These are phyloP conservation scores for Athetis lepigone DNA, from an alignment of 2,888 invertebrate genomes.

Conservation along the genomic window DNA sequence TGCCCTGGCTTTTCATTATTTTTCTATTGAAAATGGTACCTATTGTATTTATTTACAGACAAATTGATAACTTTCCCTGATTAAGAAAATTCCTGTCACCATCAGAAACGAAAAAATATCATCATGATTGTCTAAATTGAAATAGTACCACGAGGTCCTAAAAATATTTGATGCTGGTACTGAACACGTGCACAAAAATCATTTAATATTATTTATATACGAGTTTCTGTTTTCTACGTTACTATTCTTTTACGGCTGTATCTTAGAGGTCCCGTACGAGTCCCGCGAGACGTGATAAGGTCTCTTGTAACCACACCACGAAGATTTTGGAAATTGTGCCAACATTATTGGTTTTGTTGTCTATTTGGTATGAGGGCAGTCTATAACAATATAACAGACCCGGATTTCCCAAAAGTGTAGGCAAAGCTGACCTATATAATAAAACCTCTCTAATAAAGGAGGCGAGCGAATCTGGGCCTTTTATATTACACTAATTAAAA, in stretches of 20 bases:
- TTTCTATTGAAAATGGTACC: too few species aligned
- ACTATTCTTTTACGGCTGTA: conserved; percentile 30
- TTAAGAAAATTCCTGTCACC: neutral
- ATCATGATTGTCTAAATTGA: neutral
- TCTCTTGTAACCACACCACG: neutral
- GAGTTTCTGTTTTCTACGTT: conserved; percentile 10
- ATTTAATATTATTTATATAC: conserved; percentile 29
- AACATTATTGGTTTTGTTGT: conserved; percentile 24
- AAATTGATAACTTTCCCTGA: too few species aligned
- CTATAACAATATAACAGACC: conserved; percentile 1
- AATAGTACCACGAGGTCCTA: too few species aligned
- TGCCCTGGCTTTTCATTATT: too few species aligned
- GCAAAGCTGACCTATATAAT: neutral
- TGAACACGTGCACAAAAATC: neutral
- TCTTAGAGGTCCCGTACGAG: conserved; percentile 28
- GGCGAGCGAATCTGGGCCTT: too few species aligned
- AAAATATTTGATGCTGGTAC: neutral
- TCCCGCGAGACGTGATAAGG: conserved; percentile 32
- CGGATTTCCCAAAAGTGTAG: neutral
- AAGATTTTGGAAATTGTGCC: conserved; percentile 24
- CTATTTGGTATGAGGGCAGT: neutral
- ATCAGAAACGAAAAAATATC: neutral
- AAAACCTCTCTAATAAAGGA: too few species aligned
- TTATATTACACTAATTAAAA: too few species aligned
- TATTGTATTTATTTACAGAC: too few species aligned